Evolutionary conservation across 2,888 invertebrate genomes (phyloP), one percentile per base, ranked within the genome.

Genomic region (Eubasilissa splendida): DNA sequence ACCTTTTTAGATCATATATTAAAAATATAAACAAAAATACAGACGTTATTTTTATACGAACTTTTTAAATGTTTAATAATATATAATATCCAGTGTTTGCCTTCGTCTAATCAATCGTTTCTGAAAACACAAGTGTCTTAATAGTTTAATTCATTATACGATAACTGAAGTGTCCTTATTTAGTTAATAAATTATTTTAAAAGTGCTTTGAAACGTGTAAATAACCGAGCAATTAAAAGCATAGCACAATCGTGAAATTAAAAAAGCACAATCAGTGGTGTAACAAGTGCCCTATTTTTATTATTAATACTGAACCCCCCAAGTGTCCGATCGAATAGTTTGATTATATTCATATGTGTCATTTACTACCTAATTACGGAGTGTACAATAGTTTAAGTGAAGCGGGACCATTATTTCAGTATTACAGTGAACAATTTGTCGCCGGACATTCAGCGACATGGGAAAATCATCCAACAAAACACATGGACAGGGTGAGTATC

Each of bases 381-480:
- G 4, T 22, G 12, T 5, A 42, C 42, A 42, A 7, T 42, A 42
- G 42, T 42, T 42, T 42, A 42, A 42, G 63, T 4, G 63, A 12
- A 12, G 33, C 12, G 66, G 66, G 10, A 22, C 63, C 14, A 31
- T 63, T 31, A 42, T 68, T 42, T 9, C 66, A 50, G 66, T 63
- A 14, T 52, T 63, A 63, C 12, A 74, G 42, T 4, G 33, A 14
- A 50, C 52, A 14, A 3, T 42, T 31, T 12, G 12, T 31, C 14
- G 56, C 42, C 74, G 71, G 76, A 80, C 68, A 76, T 60, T 68
- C 81, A 78, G 88, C 90, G 90, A 89, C 90, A 91, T 91, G 90
- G 90, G 91, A 90, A 91, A 91, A 88, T 90, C 90, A 89, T 91
- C 91, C 89, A 90, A 89, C 87, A 90, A 90, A 90, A 90, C 90